Percentiles rank a stretch among this genome's conserved stretches.
Conservation (phyloP, 2,113 vertebrate species). For the Centropus unirufus region DNA sequence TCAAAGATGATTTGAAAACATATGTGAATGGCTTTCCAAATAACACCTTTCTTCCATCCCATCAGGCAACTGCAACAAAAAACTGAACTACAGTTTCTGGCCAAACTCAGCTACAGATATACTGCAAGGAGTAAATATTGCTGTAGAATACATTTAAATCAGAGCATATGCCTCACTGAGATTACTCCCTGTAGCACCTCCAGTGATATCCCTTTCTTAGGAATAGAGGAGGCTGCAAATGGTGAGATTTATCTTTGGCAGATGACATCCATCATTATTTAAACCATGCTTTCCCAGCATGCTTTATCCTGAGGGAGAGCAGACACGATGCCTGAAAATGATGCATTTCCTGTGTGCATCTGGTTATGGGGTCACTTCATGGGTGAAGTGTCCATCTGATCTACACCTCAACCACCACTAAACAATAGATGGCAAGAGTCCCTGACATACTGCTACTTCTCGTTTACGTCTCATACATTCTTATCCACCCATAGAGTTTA, state of each 20-base stretch:
- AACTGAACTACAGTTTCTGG: neutral
- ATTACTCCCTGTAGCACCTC: neutral
- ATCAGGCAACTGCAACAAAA: neutral
- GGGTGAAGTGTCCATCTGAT: neutral
- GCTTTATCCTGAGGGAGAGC: neutral
- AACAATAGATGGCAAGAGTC: conserved; percentile 37
- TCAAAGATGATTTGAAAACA: neutral
- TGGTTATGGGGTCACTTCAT: neutral
- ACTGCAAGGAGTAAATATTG: neutral
- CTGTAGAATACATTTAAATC: neutral
- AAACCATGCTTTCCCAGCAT: neutral
- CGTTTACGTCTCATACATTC: neutral
- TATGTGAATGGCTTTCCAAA: neutral
- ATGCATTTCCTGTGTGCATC: conserved; percentile 44
- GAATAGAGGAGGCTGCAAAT: neutral
- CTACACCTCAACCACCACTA: neutral
- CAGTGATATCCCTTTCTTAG: neutral
- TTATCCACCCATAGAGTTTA: conserved; percentile 21
- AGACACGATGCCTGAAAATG: neutral
- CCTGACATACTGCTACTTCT: conserved; percentile 2
- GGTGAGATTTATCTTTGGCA: neutral
- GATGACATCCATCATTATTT: neutral
- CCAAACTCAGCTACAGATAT: neutral
- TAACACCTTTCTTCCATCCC: neutral
- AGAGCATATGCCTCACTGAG: neutral